Conservation (phyloP, 2,797 vertebrate genomes). For the Sphenodon punctatus region DNA sequence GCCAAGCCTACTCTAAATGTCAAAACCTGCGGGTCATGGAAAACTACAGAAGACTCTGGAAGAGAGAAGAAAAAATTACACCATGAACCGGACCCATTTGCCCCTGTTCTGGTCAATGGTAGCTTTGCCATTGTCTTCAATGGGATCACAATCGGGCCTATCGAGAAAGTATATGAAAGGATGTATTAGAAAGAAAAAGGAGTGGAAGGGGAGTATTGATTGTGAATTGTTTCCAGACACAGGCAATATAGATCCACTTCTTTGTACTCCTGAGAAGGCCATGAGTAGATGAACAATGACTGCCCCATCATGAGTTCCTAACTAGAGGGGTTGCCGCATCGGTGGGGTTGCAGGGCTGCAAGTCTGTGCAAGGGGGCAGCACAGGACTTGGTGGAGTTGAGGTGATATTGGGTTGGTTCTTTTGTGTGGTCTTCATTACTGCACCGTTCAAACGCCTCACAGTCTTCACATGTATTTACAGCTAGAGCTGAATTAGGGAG, state of each 20-base stretch:
- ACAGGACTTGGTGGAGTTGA: too few species aligned
- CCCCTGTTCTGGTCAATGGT: not conserved
- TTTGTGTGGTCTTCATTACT: too few species aligned
- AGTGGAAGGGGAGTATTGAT: not conserved
- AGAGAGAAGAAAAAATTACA: not conserved
- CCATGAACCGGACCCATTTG: not conserved
- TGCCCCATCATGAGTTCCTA: too few species aligned
- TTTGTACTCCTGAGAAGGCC: too few species aligned
- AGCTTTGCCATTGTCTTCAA: not conserved
- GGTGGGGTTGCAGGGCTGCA: too few species aligned
- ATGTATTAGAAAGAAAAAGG: not conserved
- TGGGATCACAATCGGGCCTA: not conserved
- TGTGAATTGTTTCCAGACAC: not conserved
- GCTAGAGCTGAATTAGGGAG: too few species aligned
- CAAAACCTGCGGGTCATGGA: not conserved
- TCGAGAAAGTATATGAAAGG: not conserved
- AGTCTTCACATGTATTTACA: too few species aligned
- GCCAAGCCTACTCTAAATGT: conserved; percentile 51
- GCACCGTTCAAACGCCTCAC: too few species aligned
- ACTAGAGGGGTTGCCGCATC: too few species aligned
- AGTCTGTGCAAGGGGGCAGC: too few species aligned
- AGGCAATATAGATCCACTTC: not conserved
- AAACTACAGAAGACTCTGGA: conserved; percentile 10
- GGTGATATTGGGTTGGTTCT: too few species aligned
- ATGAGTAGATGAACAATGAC: too few species aligned